A percentile compares a stretch with the other conserved stretches of the same genome.
Conservation (phyloP, 2,113 vertebrate species). For the Odontesthes bonariensis region DNA sequence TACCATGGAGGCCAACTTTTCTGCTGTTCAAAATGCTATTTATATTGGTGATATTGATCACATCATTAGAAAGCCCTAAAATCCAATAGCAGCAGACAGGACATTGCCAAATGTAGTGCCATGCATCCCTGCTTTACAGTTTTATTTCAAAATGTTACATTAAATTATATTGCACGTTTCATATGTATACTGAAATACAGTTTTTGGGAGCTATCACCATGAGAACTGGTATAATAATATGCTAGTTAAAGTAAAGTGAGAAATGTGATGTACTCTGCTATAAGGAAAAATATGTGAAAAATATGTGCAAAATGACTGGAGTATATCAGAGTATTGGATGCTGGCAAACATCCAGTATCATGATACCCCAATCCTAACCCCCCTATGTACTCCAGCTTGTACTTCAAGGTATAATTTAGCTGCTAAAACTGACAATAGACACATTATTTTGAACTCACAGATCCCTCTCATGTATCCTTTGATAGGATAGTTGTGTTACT, state of each 20-base stretch:
- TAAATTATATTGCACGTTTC: no score
- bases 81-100: no score
- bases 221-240: neutral
- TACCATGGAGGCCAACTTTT: no score
- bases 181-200: no score
- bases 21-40: no score
- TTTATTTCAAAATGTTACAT: neutral
- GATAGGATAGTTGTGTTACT: conserved; percentile 11
- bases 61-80: no score
- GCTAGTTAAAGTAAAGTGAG: neutral
- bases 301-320: neutral
- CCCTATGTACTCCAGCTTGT: neutral
- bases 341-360: neutral
- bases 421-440: conserved; percentile 9
- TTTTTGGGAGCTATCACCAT: no score
- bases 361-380: no score
- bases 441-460: neutral
- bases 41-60: no score
- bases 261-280: neutral
- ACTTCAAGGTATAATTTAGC: neutral
- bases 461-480: conserved; percentile 7
- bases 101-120: no score
- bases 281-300: neutral
- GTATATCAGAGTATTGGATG: neutral
- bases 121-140: no score